These are phyloP conservation scores for Leptobrachium leishanense DNA, from an alignment of 2,113 vertebrate genomes.

Conservation along the genomic window DNA sequence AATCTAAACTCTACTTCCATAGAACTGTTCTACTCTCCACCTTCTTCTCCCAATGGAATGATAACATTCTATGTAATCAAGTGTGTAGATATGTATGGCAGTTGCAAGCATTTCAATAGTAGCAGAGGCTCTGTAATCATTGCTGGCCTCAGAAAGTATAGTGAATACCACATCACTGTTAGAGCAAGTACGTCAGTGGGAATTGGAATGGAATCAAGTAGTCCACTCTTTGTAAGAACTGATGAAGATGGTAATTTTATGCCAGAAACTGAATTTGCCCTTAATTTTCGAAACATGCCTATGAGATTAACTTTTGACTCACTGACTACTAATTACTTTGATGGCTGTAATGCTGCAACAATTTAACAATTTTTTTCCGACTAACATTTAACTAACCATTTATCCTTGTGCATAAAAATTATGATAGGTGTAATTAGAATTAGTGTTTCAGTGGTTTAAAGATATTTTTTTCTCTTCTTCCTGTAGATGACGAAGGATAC, in stretches of 20 bases:
- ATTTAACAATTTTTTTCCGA: too few species aligned
- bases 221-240: conserved; percentile 14
- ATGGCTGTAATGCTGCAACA: too few species aligned
- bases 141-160: conserved; percentile 17
- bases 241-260: conserved; percentile 38
- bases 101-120: conserved; percentile 12
- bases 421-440: too few species aligned
- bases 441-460: too few species aligned
- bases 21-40: conserved; percentile 35
- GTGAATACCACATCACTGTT: conserved; percentile 24
- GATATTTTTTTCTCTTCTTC: too few species aligned
- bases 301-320: too few species aligned
- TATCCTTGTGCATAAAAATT: too few species aligned
- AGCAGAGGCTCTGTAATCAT: conserved; percentile 9
- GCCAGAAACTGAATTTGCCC: background rate
- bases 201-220: conserved; percentile 9
- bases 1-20: conserved; percentile 43
- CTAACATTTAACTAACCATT: too few species aligned
- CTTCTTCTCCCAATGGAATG: conserved; percentile 40
- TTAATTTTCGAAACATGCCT: background rate
- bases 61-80: conserved; percentile 28
- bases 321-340: too few species aligned
- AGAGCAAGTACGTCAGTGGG: conserved; percentile 34
- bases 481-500: too few species aligned
- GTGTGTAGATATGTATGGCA: background rate